Evolutionary conservation across 1,140 invertebrate genomes (phyloP).

Genomic region (Homalodisca vitripennis): DNA sequence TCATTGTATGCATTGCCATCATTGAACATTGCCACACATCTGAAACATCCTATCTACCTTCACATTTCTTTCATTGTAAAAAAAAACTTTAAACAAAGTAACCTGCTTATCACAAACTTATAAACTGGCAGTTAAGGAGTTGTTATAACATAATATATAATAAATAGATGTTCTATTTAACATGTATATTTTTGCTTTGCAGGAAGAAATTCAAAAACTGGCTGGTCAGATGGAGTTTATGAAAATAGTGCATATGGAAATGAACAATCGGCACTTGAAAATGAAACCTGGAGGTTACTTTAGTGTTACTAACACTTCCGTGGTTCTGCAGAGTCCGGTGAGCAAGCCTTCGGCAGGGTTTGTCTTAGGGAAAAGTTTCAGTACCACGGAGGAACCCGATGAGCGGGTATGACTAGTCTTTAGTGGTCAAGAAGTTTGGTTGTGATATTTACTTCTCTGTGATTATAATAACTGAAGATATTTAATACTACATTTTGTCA

Average conservation of each 20-base stretch:
- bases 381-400: constrained; percentile 41
- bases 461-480: neutral
- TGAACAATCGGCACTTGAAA: constrained; percentile 84
- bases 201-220: constrained; percentile 88
- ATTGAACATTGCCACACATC: too few species aligned
- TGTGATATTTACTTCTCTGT: constrained; percentile 32
- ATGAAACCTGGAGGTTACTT: constrained; percentile 80
- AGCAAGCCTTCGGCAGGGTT: constrained; percentile 20
- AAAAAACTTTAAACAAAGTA: too few species aligned
- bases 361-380: constrained; percentile 26
- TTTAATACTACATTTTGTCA: too few species aligned
- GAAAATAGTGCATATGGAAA: constrained; percentile 91
- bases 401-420: constrained; percentile 52
- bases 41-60: too few species aligned
- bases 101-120: too few species aligned
- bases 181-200: too few species aligned
- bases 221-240: constrained; percentile 90
- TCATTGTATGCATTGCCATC: too few species aligned
- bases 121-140: too few species aligned
- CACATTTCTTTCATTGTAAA: too few species aligned
- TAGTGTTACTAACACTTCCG: constrained; percentile 51
- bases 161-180: too few species aligned
- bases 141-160: too few species aligned
- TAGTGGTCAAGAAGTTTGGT: constrained; percentile 47
- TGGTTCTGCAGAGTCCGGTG: constrained; percentile 48